Evolutionary conservation across 2,113 vertebrate species (phyloP), one percentile per base, ranked within the genome.

Genomic region (Carettochelys insculpta): DNA sequence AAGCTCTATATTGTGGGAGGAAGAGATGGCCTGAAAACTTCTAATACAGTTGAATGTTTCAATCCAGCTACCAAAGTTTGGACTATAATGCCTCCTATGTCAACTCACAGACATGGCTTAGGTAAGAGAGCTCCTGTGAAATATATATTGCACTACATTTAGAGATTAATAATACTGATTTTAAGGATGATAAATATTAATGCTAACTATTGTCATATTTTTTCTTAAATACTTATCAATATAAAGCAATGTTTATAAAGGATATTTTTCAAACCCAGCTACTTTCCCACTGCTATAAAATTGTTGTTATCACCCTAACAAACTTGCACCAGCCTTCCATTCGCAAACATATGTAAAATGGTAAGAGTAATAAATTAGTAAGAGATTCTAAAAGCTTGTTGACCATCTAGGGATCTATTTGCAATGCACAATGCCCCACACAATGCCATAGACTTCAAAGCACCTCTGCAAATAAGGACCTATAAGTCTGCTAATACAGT

Each of bases 41-140:
- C 99, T 51, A 99, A 99, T 95, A 99, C 98, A 34, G 99, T 99
- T 34, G 99, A 99, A 95, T 99, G 99, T 92, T 99, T 99, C 95
- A 99, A 99, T 91, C 99, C 99, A 0, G 5, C 98, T 88, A 98
- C 91, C 88, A 99, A 99, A 97, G 97, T 98, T 4, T 99, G 99
- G 99, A 98, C 98, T 22, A 97, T 98, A 77, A 99, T 99, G 99
- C 99, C 99, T 38, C 99, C 99, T 1, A 99, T 99, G 99, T 99
- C 99, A 79, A 99, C 99, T 3, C 99, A 99, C 95, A 98, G 99
- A 84, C 99, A 99, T 1, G 99, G 99, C 38, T 97, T 99, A 90
- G 99, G 99, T 99, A 97, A 97, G 96, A 84, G 8, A 76, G 7
- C 24, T 31, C 52, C 80, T n/a, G 45, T 90, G 47, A 8, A 6